A percentile compares a stretch with the other conserved stretches of the same genome.
phyloP scores from a whole-genome alignment of 2,797 vertebrate genomes.

The Anas georgica region DNA sequence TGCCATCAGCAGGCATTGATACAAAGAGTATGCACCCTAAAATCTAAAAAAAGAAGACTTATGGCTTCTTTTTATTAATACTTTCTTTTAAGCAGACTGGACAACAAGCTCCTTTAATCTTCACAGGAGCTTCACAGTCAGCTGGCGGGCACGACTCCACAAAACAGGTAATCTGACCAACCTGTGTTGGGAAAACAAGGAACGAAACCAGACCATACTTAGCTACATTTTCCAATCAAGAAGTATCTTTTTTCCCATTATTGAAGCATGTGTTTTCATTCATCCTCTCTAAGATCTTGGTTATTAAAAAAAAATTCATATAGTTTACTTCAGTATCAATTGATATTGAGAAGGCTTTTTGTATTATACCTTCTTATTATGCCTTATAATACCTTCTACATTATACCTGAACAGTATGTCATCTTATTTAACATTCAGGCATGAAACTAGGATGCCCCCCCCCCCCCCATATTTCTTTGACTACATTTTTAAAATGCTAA shows the following conservation, averaged over 20 bases:
- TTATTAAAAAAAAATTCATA: neutral
- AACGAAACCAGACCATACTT: neutral
- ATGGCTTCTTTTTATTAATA: slow-evolving; percentile 58
- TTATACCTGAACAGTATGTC: neutral
- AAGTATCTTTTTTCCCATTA: neutral
- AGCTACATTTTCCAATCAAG: neutral
- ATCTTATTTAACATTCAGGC: neutral
- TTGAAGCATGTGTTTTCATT: neutral
- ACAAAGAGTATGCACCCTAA: slow-evolving; percentile 10
- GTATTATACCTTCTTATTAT: neutral
- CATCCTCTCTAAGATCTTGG: neutral
- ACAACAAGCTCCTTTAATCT: slow-evolving; percentile 87
- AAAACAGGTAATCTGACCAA: slow-evolving; percentile 92
- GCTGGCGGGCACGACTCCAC: slow-evolving; percentile 86
- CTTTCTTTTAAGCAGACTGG: slow-evolving; percentile 81
- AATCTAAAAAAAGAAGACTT: slow-evolving; percentile 59
- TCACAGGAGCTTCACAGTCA: slow-evolving; percentile 82
- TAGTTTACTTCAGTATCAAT: neutral
- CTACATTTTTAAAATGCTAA: neutral
- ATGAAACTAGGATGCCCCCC: neutral
- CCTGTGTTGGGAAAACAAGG: slow-evolving; percentile 71
- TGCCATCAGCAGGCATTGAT: slow-evolving; percentile 41
- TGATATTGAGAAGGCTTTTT: neutral
- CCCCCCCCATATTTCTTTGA: neutral
- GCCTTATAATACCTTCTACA: neutral